Percentiles rank a stretch among this genome's conserved stretches.
These are phyloP conservation scores for Pangasius larnaudii DNA, from an alignment of 2,797 vertebrate genomes.

Conservation along the genomic window DNA sequence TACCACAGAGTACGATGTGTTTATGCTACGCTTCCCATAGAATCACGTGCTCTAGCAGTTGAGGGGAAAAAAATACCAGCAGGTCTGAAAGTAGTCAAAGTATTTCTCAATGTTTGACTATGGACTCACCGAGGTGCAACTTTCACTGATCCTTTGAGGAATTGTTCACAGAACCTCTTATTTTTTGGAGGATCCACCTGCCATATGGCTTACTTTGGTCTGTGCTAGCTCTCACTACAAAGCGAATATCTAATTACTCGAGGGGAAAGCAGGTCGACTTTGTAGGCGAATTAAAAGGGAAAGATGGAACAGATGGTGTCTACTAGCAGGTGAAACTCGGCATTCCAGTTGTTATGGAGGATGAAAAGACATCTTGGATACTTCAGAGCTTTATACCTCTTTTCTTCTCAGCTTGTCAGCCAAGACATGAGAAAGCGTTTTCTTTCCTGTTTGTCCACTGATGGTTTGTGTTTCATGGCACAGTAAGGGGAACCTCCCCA, in stretches of 20 bases:
- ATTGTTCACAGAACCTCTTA: conserved; percentile 9
- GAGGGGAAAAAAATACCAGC: neutral
- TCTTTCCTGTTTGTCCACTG: neutral
- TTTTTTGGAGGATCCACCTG: conserved; percentile 15
- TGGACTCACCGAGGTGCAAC: neutral
- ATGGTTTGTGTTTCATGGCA: neutral
- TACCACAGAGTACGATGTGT: neutral
- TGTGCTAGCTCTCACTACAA: conserved; percentile 44
- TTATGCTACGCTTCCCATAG: neutral
- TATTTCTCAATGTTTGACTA: neutral
- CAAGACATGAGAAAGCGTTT: neutral
- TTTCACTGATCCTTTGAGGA: neutral
- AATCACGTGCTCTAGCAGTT: neutral
- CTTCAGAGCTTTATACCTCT: neutral
- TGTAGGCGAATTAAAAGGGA: conserved; percentile 17
- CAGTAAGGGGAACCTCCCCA: neutral
- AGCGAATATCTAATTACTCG: conserved; percentile 52
- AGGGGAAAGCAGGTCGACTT: conserved; percentile 29
- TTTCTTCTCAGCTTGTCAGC: neutral
- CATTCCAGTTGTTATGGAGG: neutral
- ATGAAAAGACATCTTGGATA: neutral
- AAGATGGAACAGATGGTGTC: conserved; percentile 8
- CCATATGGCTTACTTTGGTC: conserved; percentile 49
- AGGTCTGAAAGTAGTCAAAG: neutral
- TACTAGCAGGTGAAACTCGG: conserved; percentile 19